These are phyloP conservation scores for Drosophila pectinifera DNA, from an alignment of 1,140 invertebrate genomes.

Conservation along the genomic window DNA sequence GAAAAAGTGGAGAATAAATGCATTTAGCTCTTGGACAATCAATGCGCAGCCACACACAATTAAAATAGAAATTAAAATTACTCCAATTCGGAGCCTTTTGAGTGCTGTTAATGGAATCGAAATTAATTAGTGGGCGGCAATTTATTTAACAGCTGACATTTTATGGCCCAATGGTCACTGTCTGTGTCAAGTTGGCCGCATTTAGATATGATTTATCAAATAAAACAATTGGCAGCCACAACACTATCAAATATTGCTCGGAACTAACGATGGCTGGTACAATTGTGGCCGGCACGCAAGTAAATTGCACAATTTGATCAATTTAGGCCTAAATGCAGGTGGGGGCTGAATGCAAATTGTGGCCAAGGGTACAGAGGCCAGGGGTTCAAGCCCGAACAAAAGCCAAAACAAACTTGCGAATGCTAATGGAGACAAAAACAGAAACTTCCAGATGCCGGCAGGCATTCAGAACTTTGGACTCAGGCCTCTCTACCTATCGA, in stretches of 20 bases:
- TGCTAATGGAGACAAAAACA: constrained; percentile 47
- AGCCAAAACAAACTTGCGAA: constrained; percentile 33
- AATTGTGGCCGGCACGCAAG: constrained; percentile 13
- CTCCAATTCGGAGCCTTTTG: background rate
- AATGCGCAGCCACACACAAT: constrained; percentile 11
- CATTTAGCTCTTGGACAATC: constrained; percentile 14
- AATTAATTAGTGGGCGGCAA: constrained; percentile 40
- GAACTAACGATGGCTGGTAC: constrained; percentile 8
- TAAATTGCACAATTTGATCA: constrained; percentile 55
- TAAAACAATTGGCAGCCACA: constrained; percentile 49
- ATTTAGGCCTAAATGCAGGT: constrained; percentile 44
- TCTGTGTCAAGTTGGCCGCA: constrained; percentile 10
- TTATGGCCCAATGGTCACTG: constrained; percentile 19
- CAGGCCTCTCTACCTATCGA: constrained; percentile 20
- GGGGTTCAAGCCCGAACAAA: constrained; percentile 18
- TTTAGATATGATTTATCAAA: constrained; percentile 41
- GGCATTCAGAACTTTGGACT: constrained; percentile 49
- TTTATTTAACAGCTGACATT: constrained; percentile 56
- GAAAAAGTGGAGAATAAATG: constrained; percentile 13
- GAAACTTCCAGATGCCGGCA: constrained; percentile 45
- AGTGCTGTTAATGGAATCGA: constrained; percentile 16
- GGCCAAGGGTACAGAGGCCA: constrained; percentile 25
- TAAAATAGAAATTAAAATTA: constrained; percentile 22
- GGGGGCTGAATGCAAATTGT: constrained; percentile 28
- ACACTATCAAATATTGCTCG: constrained; percentile 39